A percentile compares a stretch with the other conserved stretches of the same genome.
These are phyloP conservation scores for Drosophila mimica DNA, from an alignment of 2,888 invertebrate genomes.

Conservation along the genomic window DNA sequence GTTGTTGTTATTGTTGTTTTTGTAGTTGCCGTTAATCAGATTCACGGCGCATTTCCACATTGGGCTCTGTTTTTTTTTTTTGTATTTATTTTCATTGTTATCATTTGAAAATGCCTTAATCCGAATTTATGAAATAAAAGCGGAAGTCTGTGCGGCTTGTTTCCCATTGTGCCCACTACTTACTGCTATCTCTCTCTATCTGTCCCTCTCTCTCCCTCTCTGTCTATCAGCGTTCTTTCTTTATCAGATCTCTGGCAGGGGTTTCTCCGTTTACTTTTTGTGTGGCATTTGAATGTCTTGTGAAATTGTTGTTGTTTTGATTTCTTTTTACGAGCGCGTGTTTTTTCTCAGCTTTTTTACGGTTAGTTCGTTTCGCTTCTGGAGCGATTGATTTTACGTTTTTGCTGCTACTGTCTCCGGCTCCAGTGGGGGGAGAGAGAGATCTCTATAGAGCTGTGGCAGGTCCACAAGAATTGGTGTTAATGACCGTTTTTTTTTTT, in stretches of 20 bases:
- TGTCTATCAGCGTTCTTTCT: neutral
- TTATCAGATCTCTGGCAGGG: constrained; percentile 8
- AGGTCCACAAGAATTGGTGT: constrained; percentile 47
- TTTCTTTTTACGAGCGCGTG: constrained; percentile 58
- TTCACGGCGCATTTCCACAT: constrained; percentile 74
- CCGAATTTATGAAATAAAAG: constrained; percentile 79
- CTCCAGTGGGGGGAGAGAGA: neutral
- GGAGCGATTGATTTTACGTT: constrained; percentile 64
- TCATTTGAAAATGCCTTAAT: constrained; percentile 80
- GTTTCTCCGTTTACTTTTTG: constrained; percentile 44
- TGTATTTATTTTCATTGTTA: constrained; percentile 71
- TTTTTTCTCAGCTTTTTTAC: constrained; percentile 44
- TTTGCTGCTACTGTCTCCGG: constrained; percentile 20
- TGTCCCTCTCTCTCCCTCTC: neutral
- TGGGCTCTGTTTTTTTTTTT: constrained; percentile 33
- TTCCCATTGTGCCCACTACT: constrained; percentile 59
- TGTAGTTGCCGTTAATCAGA: constrained; percentile 75
- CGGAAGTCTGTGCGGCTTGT: constrained; percentile 79
- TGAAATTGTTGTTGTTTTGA: constrained; percentile 37
- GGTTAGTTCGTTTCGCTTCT: constrained; percentile 63
- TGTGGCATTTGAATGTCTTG: constrained; percentile 67
- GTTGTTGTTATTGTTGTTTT: constrained; percentile 19
- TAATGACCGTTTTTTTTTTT: constrained; percentile 43
- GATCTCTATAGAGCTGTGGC: constrained; percentile 3
- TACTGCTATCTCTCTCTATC: neutral